phyloP scores from a whole-genome alignment of 2,113 vertebrate species.

The Psilopsiagon aurifrons region DNA sequence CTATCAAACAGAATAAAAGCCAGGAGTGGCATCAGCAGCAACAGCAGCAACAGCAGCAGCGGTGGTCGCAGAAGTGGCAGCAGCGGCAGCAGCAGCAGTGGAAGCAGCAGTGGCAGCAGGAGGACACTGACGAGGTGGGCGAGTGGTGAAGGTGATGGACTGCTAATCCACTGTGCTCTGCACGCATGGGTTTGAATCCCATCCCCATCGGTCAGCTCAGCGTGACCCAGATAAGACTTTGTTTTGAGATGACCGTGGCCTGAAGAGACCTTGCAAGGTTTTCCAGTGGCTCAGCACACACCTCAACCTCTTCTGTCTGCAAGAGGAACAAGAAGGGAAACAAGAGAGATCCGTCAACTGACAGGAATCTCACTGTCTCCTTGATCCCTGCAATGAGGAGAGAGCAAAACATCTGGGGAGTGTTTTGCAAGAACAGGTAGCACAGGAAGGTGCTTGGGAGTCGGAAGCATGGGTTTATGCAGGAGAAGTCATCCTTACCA shows the following conservation, averaged over 20 bases:
- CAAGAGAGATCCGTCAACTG: neutral
- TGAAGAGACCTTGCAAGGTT: neutral
- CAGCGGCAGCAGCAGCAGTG: too few relatives aligned
- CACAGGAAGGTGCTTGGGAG: neutral
- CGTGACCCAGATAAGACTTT: neutral
- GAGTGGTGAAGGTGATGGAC: conserved; percentile 73
- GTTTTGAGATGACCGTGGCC: neutral
- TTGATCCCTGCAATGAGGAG: neutral
- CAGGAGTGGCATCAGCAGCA: too few relatives aligned
- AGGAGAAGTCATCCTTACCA: neutral
- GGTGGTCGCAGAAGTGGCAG: too few relatives aligned
- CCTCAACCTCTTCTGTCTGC: neutral
- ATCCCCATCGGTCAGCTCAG: conserved; percentile 57
- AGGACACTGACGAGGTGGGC: conserved; percentile 54
- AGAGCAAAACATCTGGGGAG: neutral
- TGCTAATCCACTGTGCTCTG: conserved; percentile 76
- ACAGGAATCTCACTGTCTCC: neutral
- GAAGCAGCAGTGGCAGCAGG: too few relatives aligned
- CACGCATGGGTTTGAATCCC: conserved; percentile 74
- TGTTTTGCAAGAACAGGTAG: neutral
- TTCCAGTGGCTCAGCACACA: neutral
- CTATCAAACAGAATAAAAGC: too few relatives aligned
- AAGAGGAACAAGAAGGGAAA: neutral
- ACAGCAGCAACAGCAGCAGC: too few relatives aligned
- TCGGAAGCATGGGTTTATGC: neutral